phyloP scores from a whole-genome alignment of 2,113 vertebrate genomes.

The Ursus arctos region DNA sequence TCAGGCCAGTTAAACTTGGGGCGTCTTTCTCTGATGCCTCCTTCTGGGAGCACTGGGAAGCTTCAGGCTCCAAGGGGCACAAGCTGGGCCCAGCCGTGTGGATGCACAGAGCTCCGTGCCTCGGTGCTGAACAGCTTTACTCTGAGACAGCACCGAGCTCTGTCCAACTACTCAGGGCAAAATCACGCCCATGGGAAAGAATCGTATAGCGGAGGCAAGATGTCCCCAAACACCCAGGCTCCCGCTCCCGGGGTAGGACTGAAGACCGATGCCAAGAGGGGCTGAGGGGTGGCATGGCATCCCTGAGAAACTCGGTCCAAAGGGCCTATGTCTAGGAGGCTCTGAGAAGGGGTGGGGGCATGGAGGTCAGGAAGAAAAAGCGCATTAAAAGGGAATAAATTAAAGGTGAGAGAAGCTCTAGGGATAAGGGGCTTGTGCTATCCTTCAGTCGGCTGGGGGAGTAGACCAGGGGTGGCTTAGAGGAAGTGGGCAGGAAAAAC shows the following conservation, averaged over 20 bases:
- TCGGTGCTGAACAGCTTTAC: not conserved
- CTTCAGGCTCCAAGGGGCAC: not conserved
- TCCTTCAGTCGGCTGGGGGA: conserved; percentile 71
- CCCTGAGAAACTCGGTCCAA: conserved; percentile 81
- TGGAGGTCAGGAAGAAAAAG: conserved; percentile 38
- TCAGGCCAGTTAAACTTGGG: conserved; percentile 55
- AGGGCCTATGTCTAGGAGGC: conserved; percentile 72
- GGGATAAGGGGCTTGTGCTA: conserved; percentile 59
- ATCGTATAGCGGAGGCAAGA: conserved; percentile 36
- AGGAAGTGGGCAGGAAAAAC: conserved; percentile 44
- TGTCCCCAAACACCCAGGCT: conserved; percentile 28
- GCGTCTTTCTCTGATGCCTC: conserved; percentile 39
- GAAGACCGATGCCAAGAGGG: not conserved
- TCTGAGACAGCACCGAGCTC: conserved; percentile 22
- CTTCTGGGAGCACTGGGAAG: not conserved
- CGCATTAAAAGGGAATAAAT: conserved; percentile 63
- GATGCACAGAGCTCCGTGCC: not conserved
- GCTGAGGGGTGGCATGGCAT: conserved; percentile 49
- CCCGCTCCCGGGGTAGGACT: conserved; percentile 15
- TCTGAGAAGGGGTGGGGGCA: conserved; percentile 49
- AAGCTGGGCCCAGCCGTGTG: not conserved
- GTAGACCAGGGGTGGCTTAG: not conserved
- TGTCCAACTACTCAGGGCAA: conserved; percentile 19
- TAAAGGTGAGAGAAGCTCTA: conserved; percentile 55
- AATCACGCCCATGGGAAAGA: conserved; percentile 22